These are phyloP conservation scores for Penaeus monodon DNA, from an alignment of 2,888 invertebrate genomes.

Conservation along the genomic window DNA sequence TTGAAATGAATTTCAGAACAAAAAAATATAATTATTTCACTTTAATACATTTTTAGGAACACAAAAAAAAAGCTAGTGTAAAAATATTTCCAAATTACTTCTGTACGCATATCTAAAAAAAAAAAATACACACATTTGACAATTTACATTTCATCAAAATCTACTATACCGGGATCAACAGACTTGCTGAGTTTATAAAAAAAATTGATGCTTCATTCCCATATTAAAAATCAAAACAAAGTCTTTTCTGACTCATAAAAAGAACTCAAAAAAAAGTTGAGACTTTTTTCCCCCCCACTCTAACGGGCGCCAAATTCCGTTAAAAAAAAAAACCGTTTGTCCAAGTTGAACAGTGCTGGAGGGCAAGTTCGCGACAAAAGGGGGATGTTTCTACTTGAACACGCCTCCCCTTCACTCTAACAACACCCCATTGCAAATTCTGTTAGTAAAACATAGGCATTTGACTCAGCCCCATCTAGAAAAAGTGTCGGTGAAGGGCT, in stretches of 20 bases:
- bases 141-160: too few relatives aligned
- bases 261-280: slow-evolving; percentile 42
- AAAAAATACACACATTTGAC: too few relatives aligned
- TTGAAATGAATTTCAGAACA: too few relatives aligned
- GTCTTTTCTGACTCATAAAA: slow-evolving; percentile 25
- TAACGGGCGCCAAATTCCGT: slow-evolving; percentile 53
- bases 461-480: slow-evolving; percentile 34
- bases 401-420: slow-evolving; percentile 30
- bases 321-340: slow-evolving; percentile 39
- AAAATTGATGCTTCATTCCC: too few relatives aligned
- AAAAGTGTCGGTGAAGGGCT: slow-evolving; percentile 39
- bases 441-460: slow-evolving; percentile 30
- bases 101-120: too few relatives aligned
- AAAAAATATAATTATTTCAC: too few relatives aligned
- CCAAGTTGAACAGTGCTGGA: slow-evolving; percentile 9
- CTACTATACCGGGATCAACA: too few relatives aligned
- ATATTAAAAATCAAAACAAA: neutral
- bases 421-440: slow-evolving; percentile 54
- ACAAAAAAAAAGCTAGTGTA: too few relatives aligned
- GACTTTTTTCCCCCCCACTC: slow-evolving; percentile 7
- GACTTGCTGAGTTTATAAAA: too few relatives aligned
- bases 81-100: too few relatives aligned
- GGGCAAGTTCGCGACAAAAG: slow-evolving; percentile 33
- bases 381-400: slow-evolving; percentile 24
- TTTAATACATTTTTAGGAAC: too few relatives aligned